Evolutionary conservation across 2,888 invertebrate genomes (phyloP).

Genomic region (Cantharis nigra): DNA sequence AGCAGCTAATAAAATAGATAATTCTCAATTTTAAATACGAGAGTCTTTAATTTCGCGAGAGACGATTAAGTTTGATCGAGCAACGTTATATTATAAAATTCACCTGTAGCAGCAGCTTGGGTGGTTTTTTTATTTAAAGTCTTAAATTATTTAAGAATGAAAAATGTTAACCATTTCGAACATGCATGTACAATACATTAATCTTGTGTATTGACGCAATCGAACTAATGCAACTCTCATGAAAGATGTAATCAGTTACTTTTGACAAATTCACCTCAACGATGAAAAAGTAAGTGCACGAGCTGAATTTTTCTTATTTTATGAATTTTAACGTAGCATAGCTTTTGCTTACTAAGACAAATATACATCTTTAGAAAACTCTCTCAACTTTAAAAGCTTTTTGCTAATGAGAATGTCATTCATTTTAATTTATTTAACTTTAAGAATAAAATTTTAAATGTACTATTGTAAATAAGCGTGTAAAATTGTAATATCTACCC

Average conservation of each 20-base stretch:
- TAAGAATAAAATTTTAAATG: background rate
- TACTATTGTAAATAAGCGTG: background rate
- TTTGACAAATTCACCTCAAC: conserved; percentile 47
- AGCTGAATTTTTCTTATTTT: conserved; percentile 12
- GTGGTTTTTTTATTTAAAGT: background rate
- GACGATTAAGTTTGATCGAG: background rate
- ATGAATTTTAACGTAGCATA: background rate
- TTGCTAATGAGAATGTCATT: conserved; percentile 25
- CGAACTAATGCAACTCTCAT: conserved; percentile 48
- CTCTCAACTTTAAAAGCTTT: conserved; percentile 18
- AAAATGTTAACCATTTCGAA: background rate
- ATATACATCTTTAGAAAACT: background rate
- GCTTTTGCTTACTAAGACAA: background rate
- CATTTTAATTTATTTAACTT: background rate
- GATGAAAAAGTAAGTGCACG: conserved; percentile 12
- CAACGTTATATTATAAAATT: background rate
- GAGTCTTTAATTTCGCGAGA: background rate
- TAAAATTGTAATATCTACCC: background rate
- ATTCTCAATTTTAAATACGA: conserved; percentile 10
- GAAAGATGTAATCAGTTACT: conserved; percentile 48
- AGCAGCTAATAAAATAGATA: conserved; percentile 22
- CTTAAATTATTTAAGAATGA: background rate
- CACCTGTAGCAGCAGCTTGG: background rate
- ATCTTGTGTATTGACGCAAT: conserved; percentile 52
- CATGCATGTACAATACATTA: conserved; percentile 39